These are phyloP conservation scores for Ondatra zibethicus DNA, from an alignment of 2,113 vertebrate species.

Conservation along the genomic window DNA sequence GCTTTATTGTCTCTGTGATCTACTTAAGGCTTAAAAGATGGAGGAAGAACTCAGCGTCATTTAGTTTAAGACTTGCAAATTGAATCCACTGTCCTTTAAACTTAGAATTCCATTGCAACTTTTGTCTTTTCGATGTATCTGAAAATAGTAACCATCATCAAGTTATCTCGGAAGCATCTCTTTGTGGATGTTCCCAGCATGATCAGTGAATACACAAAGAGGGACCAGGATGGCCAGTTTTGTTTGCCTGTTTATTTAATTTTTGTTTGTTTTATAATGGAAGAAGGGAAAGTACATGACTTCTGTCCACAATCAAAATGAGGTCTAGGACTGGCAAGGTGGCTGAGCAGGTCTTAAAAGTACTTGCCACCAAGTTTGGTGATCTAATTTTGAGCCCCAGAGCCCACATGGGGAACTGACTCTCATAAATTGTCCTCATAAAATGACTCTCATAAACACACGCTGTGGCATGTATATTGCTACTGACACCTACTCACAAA, in stretches of 20 bases:
- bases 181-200: not conserved
- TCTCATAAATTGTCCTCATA: not conserved
- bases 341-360: not conserved
- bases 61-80: constrained; percentile 25
- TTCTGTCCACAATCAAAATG: not conserved
- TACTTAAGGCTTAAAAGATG: constrained; percentile 71
- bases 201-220: not conserved
- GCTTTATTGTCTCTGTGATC: constrained; percentile 63
- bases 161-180: not conserved
- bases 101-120: not conserved
- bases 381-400: not conserved
- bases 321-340: not conserved
- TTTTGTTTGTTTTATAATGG: not conserved
- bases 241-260: not conserved
- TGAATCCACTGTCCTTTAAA: not conserved
- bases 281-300: not conserved
- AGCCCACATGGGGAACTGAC: not conserved
- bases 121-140: not conserved
- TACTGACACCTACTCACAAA: not conserved
- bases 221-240: not conserved
- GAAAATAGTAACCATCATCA: not conserved
- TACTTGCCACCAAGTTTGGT: not conserved
- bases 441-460: too few species aligned
- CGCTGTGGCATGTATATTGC: not conserved
- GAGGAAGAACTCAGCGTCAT: not conserved